These are phyloP conservation scores for Caenorhabditis auriculariae DNA, from an alignment of 2,888 invertebrate species.

Conservation along the genomic window DNA sequence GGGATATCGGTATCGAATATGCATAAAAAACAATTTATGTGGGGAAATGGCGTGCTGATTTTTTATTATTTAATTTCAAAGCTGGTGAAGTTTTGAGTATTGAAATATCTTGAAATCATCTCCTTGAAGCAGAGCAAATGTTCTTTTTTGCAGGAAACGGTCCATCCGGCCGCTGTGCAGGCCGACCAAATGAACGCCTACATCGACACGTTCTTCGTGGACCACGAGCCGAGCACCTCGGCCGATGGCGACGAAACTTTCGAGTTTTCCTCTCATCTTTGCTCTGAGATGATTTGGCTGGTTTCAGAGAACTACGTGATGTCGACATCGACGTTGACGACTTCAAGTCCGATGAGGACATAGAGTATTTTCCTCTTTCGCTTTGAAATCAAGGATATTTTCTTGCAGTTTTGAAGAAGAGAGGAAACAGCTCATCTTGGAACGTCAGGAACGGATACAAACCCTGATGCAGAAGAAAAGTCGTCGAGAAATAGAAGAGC, in stretches of 20 bases:
- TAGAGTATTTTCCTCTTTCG: too few relatives aligned
- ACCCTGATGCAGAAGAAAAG: constrained; percentile 8
- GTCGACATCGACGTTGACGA: not conserved
- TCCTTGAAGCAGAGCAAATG: not conserved
- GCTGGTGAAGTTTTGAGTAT: not conserved
- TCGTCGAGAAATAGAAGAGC: constrained; percentile 10
- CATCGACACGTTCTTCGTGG: constrained; percentile 18
- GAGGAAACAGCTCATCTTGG: too few relatives aligned
- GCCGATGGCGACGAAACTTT: not conserved
- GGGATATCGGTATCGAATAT: too few relatives aligned
- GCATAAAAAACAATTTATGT: too few relatives aligned
- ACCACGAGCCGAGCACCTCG: not conserved
- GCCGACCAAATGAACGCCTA: constrained; percentile 28
- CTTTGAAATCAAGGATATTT: too few relatives aligned
- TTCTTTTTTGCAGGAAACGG: constrained; percentile 3
- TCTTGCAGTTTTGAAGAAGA: too few relatives aligned
- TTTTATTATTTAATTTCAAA: too few relatives aligned
- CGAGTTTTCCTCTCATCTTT: too few relatives aligned
- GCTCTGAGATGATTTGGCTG: too few relatives aligned
- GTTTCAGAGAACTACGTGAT: not conserved
- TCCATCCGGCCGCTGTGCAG: constrained; percentile 26
- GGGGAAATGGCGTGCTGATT: too few relatives aligned
- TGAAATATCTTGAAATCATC: constrained; percentile 1
- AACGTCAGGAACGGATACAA: too few relatives aligned
- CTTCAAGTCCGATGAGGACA: not conserved